phyloP scores from a whole-genome alignment of 2,797 vertebrate species.

The Tamandua tetradactyla region DNA sequence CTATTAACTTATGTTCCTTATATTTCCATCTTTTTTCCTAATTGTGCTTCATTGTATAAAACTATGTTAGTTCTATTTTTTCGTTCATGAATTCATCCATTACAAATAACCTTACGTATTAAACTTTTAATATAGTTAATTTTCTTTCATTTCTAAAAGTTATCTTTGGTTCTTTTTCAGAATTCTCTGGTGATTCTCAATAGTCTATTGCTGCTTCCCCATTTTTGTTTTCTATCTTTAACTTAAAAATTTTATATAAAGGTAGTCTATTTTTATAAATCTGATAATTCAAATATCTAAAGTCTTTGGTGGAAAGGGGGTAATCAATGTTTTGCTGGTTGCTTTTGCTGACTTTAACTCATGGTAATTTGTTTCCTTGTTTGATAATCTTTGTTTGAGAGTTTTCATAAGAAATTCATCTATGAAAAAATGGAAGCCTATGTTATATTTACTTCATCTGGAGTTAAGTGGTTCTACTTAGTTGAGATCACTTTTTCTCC shows the following conservation, averaged over 20 bases:
- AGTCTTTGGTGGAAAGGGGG: not conserved
- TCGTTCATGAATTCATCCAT: not conserved
- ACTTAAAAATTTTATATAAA: not conserved
- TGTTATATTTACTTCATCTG: not conserved
- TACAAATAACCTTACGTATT: not conserved
- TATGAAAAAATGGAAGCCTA: not conserved
- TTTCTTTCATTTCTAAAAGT: not conserved
- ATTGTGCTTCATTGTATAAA: not conserved
- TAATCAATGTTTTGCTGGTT: not conserved
- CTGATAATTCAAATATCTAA: not conserved
- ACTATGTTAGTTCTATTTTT: constrained; percentile 15
- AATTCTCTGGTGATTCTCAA: not conserved
- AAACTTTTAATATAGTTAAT: not conserved
- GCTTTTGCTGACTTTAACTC: constrained; percentile 19
- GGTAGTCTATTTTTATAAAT: not conserved
- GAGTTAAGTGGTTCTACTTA: not conserved
- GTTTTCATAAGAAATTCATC: not conserved
- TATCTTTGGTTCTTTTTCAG: not conserved
- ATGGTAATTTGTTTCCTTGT: not conserved
- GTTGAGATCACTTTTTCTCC: not conserved
- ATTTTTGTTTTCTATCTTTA: constrained; percentile 30
- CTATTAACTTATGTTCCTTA: not conserved
- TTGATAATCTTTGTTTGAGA: not conserved
- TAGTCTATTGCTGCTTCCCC: not conserved
- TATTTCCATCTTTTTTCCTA: not conserved